Conservation (phyloP, 2,113 vertebrate species). For the Murina feae region DNA sequence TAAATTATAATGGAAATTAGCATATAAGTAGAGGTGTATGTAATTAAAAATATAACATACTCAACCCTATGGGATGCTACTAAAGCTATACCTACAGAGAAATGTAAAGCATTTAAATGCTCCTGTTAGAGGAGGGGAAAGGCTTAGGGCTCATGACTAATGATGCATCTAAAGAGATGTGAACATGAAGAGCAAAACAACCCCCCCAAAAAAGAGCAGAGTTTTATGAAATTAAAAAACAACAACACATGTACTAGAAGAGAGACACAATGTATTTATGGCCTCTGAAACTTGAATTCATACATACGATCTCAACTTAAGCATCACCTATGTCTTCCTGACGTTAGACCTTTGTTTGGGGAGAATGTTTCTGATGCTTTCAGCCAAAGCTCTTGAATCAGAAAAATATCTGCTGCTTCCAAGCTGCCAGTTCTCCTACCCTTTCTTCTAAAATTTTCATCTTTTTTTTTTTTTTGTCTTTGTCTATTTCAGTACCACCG, state of each 20-base stretch:
- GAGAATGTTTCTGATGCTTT: background rate
- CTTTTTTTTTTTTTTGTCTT: too few species aligned
- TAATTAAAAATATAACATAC: background rate
- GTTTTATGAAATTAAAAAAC: background rate
- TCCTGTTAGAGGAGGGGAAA: background rate
- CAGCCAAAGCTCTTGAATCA: background rate
- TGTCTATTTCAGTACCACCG: constrained; percentile 85
- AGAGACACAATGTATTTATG: background rate
- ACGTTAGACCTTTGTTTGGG: background rate
- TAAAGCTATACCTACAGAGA: background rate
- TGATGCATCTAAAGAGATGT: background rate
- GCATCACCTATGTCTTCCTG: background rate
- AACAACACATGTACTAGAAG: background rate
- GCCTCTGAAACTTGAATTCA: background rate
- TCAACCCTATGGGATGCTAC: background rate
- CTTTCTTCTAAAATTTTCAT: too few species aligned
- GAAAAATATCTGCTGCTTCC: background rate
- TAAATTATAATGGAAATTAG: background rate
- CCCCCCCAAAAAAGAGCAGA: background rate
- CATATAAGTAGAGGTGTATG: background rate
- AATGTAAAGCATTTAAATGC: background rate
- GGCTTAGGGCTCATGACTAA: background rate
- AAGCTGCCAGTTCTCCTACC: background rate
- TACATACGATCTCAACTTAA: background rate
- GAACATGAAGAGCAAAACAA: background rate